Base-by-base conservation (phyloP, 2,797 vertebrate genomes). In the Limosa lapponica region DNA sequence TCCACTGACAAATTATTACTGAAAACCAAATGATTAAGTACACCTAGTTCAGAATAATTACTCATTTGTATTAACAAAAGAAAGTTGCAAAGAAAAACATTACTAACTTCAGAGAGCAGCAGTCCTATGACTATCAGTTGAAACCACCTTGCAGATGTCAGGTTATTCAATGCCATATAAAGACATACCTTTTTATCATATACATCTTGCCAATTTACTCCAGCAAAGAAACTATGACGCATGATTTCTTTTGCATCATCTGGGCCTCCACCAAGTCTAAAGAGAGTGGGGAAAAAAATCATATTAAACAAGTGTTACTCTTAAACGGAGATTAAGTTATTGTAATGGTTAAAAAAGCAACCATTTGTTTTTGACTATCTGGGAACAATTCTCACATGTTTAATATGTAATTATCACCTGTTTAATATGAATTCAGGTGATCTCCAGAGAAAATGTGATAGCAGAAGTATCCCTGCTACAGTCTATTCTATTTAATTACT, bases 201-300 rank as follows among this genome's bases (percentile, higher is more conserved):
- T 23, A 99, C 99, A 94, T 99, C 99, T 97, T 99, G 99, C 99
- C 99, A 99, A 98, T 99, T 99, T 48, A 99, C 97, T 93, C 99
- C 99, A 96, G 98, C 98, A 97, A 99, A 99, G 98, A 99, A 99
- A 97, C 99, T 99, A 94, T 99, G 99, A 90, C 99, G 98, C 99
- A 99, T 99, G 95, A 99, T 99, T 98, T 99, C 99, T 97, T 99
- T 99, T 74, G 99, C 99, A 88, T 99, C 99, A 83, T 99, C 99
- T 69, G 99, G 99, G 96, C 99, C 99, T 97, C 99, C 99, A 85
- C 99, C 99, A 73, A 99, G 99, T 93, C 99, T 99, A 79, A 91
- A 84, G 30, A 96, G 16, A 95, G 37, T 7, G 17, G 16, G 85
- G 41, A 94, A 83, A 85, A 87, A 73, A 30, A 43, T 49, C 41